Percentiles rank a stretch among this genome's conserved stretches.
These are phyloP conservation scores for Bufo bufo DNA, from an alignment of 2,113 vertebrate species.

Conservation along the genomic window DNA sequence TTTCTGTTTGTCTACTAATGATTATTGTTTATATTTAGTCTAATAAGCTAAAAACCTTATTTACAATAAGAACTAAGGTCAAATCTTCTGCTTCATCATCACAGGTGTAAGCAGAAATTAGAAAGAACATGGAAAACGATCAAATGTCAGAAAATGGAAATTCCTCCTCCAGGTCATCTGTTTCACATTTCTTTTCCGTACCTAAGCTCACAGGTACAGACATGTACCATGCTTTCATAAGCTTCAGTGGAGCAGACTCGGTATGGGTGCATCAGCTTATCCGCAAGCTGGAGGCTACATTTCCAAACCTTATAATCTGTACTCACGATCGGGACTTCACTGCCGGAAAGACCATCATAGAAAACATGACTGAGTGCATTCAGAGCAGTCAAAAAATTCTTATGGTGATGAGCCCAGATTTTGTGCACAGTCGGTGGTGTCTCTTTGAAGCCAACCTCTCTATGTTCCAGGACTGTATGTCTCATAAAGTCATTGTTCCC, in stretches of 20 bases:
- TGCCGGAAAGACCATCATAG: slow-evolving; percentile 65
- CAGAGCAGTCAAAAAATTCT: slow-evolving; percentile 71
- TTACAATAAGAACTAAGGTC: too few relatives aligned
- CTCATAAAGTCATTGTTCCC: slow-evolving; percentile 66
- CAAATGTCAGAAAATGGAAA: neutral
- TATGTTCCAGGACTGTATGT: slow-evolving; percentile 67
- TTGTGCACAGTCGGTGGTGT: slow-evolving; percentile 70
- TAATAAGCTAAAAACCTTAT: too few relatives aligned
- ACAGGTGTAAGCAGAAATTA: too few relatives aligned
- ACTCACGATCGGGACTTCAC: slow-evolving; percentile 69
- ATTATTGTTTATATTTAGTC: too few relatives aligned
- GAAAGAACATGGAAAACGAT: too few relatives aligned
- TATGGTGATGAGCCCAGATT: slow-evolving; percentile 70
- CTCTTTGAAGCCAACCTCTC: slow-evolving; percentile 71
- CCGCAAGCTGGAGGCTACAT: slow-evolving; percentile 60
- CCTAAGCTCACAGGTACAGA: slow-evolving; percentile 58
- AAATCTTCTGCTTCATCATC: too few relatives aligned
- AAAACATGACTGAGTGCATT: slow-evolving; percentile 71
- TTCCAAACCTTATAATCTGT: slow-evolving; percentile 61
- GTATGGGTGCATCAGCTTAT: slow-evolving; percentile 64
- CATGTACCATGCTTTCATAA: slow-evolving; percentile 68
- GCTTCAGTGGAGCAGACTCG: slow-evolving; percentile 66
- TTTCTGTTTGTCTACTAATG: too few relatives aligned
- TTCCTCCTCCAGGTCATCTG: neutral
- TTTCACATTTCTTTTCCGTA: neutral